Evolutionary conservation across 2,797 vertebrate species (phyloP), one percentile per base, ranked within the genome.

Genomic region (Carduelis carduelis): DNA sequence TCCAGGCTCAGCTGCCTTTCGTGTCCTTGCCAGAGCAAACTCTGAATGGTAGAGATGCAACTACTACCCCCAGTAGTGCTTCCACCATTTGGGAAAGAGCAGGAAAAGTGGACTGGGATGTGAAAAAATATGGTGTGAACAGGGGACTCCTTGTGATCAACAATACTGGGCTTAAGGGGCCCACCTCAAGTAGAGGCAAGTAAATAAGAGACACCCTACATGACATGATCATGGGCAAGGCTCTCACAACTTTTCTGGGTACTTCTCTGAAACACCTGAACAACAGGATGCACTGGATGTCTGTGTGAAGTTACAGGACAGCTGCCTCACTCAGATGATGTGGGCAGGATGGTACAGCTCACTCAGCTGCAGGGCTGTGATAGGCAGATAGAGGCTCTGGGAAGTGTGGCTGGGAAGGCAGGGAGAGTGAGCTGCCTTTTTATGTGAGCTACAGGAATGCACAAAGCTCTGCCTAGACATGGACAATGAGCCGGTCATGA

Each of bases 141-240:
- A 59, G 74, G 3, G 12, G 12, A 18, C 4, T 69, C 14, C 11
- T 53, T 24, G 7, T 60, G 26, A 37, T 44, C 37, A 78, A 19
- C 32, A 78, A 16, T 14, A 59, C 0, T 19, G 26, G 7, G 37
- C 16, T 70, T 30, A 78, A 88, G 44, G 4, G 6, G 3, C 26
- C 6, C 7, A 24, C 3, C 16, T 59, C 0, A 2, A 41, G 19
- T 19, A 1, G 6, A 35, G 21, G 18, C 9, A 11, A 0, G 5
- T 47, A 44, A 85, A 28, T 24, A 59, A 53, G 26, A 26, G 15
- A 44, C 12, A 34, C 9, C 3, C 24, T 39, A 20, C 5, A 65
- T 13, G 30, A 41, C 8, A 10, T 6, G 61, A 23, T 22, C 5
- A 16, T 19, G 26, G 37, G 6, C 22, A 79, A 86, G 56, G 15